Evolutionary conservation across 2,113 vertebrate species (phyloP).

Genomic region (Pollimyrus isidori): DNA sequence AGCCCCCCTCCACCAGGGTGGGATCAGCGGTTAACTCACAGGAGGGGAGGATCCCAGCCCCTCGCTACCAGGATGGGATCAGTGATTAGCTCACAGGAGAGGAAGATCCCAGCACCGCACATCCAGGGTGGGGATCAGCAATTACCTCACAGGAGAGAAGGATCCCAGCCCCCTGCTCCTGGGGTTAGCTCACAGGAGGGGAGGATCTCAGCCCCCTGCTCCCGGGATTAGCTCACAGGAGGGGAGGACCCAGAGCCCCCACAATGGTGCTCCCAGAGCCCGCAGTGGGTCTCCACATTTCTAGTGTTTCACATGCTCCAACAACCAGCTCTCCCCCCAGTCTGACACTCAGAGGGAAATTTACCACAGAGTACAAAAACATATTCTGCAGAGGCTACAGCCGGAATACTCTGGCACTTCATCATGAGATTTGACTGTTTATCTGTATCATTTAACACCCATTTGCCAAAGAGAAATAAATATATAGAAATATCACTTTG

Average conservation of each 20-base stretch:
- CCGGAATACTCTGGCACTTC: background rate
- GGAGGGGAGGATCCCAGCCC: too few relatives aligned
- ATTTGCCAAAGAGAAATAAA: background rate
- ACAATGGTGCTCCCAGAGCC: background rate
- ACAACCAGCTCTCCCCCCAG: background rate
- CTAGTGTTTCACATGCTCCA: background rate
- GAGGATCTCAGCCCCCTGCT: too few relatives aligned
- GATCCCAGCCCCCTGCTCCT: too few relatives aligned
- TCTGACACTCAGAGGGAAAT: background rate
- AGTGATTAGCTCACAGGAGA: too few relatives aligned
- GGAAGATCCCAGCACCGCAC: background rate
- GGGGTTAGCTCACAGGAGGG: background rate
- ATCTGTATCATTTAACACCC: background rate
- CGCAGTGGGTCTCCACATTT: background rate
- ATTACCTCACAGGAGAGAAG: background rate
- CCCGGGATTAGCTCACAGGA: too few relatives aligned
- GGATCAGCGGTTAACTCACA: too few relatives aligned
- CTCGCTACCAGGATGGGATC: too few relatives aligned
- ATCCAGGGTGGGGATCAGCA: constrained; percentile 30
- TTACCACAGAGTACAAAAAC: background rate
- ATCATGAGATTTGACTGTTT: background rate
- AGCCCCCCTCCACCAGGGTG: too few relatives aligned
- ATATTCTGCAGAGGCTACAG: background rate
- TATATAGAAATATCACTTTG: background rate
- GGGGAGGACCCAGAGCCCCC: background rate